A percentile compares a stretch with the other conserved stretches of the same genome.
phyloP scores from a whole-genome alignment of 2,113 vertebrate genomes.

The Ameiurus melas region DNA sequence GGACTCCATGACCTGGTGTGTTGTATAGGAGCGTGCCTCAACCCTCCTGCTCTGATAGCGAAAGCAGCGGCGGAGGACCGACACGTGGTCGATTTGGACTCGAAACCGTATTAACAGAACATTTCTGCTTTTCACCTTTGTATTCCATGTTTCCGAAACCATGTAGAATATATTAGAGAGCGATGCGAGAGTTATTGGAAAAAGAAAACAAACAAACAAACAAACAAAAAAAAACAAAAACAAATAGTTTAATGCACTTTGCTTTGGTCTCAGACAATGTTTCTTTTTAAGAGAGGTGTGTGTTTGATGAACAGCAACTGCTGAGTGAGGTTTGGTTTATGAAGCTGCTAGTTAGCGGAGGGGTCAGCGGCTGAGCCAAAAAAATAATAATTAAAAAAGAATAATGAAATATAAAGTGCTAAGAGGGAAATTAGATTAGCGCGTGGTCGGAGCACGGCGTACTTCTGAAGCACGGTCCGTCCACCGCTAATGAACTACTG shows the following conservation, averaged over 20 bases:
- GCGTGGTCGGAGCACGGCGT: constrained; percentile 4
- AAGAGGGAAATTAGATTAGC: constrained; percentile 28
- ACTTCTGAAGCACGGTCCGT: constrained; percentile 14
- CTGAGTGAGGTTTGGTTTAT: constrained; percentile 54
- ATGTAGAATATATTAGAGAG: constrained; percentile 47
- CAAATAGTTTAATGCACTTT: constrained; percentile 52
- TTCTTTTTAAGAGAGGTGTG: constrained; percentile 43
- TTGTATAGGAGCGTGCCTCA: constrained; percentile 38
- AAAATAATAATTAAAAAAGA: neutral
- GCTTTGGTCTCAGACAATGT: constrained; percentile 49
- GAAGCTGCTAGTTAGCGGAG: constrained; percentile 51
- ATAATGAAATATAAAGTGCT: constrained; percentile 7
- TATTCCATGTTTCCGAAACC: constrained; percentile 46
- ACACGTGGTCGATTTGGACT: constrained; percentile 43
- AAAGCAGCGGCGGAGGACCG: constrained; percentile 57
- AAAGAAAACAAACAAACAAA: neutral
- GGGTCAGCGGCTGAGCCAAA: constrained; percentile 55
- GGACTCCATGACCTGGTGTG: constrained; percentile 27
- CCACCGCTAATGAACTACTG: constrained; percentile 18
- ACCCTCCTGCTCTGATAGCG: constrained; percentile 50
- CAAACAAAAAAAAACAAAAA: constrained; percentile 9
- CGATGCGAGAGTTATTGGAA: constrained; percentile 2
- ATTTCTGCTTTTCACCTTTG: constrained; percentile 47
- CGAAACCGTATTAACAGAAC: constrained; percentile 47
- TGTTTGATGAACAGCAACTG: constrained; percentile 35